Evolutionary conservation across 92 coral and sea anemone genomes (phyloP).

Genomic region (Porites cylindrica): DNA sequence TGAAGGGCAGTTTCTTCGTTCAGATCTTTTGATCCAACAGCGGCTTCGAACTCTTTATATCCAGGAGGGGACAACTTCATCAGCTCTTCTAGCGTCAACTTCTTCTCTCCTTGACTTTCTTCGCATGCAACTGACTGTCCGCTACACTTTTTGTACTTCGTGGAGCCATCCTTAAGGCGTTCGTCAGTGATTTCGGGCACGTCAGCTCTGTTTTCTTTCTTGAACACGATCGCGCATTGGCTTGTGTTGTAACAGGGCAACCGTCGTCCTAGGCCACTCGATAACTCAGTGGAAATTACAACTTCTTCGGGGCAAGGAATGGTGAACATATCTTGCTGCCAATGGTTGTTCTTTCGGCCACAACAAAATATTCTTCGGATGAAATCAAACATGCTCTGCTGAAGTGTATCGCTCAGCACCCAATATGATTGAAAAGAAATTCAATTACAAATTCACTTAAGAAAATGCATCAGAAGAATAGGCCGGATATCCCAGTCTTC

Average conservation of each 20-base stretch:
- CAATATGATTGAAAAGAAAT: not conserved
- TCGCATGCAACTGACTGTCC: not conserved
- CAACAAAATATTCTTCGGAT: not conserved
- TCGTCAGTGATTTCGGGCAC: not conserved
- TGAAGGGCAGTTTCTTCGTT: not conserved
- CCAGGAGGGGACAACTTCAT: not conserved
- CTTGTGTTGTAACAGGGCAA: not conserved
- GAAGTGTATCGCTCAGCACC: not conserved
- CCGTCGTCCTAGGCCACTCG: not conserved
- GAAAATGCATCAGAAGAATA: too few species aligned
- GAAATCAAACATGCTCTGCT: not conserved
- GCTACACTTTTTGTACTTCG: not conserved
- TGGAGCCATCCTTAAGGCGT: not conserved
- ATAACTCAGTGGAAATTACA: not conserved
- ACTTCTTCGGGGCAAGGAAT: not conserved
- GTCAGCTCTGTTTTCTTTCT: not conserved
- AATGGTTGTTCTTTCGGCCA: not conserved
- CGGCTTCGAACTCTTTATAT: not conserved
- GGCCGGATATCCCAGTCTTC: too few species aligned
- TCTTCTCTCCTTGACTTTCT: not conserved
- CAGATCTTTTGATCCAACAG: not conserved
- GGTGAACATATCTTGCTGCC: not conserved
- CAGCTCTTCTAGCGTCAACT: not conserved
- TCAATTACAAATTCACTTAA: too few species aligned
- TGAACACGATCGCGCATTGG: not conserved